phyloP scores from a whole-genome alignment of 2,888 invertebrate species.

The Perdita meconis region DNA sequence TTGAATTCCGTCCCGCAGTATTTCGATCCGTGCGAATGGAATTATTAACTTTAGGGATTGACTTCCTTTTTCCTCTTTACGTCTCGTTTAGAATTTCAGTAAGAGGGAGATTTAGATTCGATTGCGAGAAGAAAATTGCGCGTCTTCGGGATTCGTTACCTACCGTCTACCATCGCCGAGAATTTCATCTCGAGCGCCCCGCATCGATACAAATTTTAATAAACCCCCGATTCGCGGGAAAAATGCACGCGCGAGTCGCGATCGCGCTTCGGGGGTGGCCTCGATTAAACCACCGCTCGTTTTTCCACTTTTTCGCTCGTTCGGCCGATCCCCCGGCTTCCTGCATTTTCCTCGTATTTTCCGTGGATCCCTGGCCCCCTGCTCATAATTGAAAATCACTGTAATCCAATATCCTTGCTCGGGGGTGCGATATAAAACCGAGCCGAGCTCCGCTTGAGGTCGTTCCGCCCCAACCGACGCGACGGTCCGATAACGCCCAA shows the following conservation, averaged over 20 bases:
- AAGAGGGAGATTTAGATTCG: background rate
- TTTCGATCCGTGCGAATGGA: slow-evolving; percentile 24
- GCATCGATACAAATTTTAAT: slow-evolving; percentile 49
- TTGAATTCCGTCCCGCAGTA: slow-evolving; percentile 1
- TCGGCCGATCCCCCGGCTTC: slow-evolving; percentile 5
- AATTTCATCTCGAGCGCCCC: slow-evolving; percentile 40
- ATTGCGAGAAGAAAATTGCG: background rate
- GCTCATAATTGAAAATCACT: slow-evolving; percentile 79
- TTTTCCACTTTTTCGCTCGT: slow-evolving; percentile 24
- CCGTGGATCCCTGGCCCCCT: slow-evolving; percentile 9
- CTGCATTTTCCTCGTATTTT: slow-evolving; percentile 28
- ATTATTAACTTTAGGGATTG: slow-evolving; percentile 40
- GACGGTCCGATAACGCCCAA: slow-evolving; percentile 51
- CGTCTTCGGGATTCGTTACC: background rate
- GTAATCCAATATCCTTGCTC: slow-evolving; percentile 70
- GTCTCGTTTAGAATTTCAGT: background rate
- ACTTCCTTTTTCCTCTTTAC: background rate
- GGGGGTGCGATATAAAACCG: slow-evolving; percentile 62
- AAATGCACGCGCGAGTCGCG: slow-evolving; percentile 26
- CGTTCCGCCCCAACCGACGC: slow-evolving; percentile 43
- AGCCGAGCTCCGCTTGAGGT: slow-evolving; percentile 57
- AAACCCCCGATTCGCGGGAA: slow-evolving; percentile 25
- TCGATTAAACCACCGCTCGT: slow-evolving; percentile 41
- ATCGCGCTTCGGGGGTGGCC: slow-evolving; percentile 24
- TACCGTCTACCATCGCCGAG: background rate